phyloP scores from a whole-genome alignment of 2,113 vertebrate genomes.

The Talpa occidentalis region DNA sequence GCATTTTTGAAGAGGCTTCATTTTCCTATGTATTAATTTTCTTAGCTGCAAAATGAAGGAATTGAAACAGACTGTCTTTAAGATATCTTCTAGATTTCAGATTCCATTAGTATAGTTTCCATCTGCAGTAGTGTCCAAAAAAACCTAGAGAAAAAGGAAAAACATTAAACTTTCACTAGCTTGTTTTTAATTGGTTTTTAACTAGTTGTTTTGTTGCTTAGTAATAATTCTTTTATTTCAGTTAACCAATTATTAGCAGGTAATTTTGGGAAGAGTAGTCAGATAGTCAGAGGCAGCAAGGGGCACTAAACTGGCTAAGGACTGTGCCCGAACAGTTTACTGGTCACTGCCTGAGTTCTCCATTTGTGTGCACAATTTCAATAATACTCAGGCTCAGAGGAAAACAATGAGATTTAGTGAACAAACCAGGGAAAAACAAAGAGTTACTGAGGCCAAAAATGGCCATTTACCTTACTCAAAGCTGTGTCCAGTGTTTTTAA shows the following conservation, averaged over 20 bases:
- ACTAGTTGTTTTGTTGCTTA: background rate
- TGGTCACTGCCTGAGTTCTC: no score
- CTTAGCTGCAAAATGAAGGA: background rate
- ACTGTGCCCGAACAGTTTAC: no score
- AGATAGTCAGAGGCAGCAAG: background rate
- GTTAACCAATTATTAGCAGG: background rate
- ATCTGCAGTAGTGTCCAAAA: background rate
- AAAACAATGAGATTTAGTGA: no score
- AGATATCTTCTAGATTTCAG: background rate
- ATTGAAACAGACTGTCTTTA: background rate
- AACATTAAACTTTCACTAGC: background rate
- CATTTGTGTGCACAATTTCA: no score
- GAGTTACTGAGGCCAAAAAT: no score
- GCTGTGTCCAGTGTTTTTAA: no score
- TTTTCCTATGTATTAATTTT: background rate
- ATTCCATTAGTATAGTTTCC: background rate
- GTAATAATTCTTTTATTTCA: conserved; percentile 9
- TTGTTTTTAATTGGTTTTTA: background rate
- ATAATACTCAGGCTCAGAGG: no score
- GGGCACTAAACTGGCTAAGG: no score
- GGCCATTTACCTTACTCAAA: no score
- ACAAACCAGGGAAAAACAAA: no score
- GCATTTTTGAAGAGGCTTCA: background rate
- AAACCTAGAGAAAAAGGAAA: background rate
- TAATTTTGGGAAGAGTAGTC: background rate